Conservation (phyloP, 2,113 vertebrate genomes). For the Sterrhoptilus dennistouni region DNA sequence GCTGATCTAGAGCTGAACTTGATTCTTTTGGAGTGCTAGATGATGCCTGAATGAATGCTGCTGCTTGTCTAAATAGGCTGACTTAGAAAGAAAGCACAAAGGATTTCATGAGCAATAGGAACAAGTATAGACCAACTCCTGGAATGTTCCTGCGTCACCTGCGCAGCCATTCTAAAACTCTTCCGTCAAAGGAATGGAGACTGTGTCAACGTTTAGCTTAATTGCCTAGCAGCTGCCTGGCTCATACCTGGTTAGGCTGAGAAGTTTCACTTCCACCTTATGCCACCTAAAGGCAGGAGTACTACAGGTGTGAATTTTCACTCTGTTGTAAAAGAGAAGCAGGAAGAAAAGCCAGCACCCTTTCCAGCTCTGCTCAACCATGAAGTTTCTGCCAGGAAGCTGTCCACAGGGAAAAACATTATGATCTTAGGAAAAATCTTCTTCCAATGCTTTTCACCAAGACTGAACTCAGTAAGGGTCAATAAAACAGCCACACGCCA, state of each 20-base stretch:
- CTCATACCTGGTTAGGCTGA: neutral
- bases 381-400: neutral
- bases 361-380: neutral
- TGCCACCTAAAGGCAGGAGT: neutral
- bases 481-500: neutral
- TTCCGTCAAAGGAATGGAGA: neutral
- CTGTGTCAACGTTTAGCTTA: neutral
- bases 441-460: neutral
- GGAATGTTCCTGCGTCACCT: neutral
- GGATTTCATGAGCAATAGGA: neutral
- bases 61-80: neutral
- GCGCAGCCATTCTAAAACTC: neutral
- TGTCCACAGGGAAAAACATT: neutral
- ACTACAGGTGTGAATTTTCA: neutral
- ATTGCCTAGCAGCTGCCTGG: neutral
- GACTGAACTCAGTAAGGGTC: neutral
- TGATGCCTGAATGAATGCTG: neutral
- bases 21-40: neutral
- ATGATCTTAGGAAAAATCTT: neutral
- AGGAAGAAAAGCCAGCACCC: neutral
- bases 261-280: conserved; percentile 6
- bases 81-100: neutral
- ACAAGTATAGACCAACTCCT: neutral
- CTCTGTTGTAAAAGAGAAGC: neutral
- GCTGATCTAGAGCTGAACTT: neutral